These are phyloP conservation scores for Sphaerophoria rueppellii DNA, from an alignment of 2,888 invertebrate species.

Conservation along the genomic window DNA sequence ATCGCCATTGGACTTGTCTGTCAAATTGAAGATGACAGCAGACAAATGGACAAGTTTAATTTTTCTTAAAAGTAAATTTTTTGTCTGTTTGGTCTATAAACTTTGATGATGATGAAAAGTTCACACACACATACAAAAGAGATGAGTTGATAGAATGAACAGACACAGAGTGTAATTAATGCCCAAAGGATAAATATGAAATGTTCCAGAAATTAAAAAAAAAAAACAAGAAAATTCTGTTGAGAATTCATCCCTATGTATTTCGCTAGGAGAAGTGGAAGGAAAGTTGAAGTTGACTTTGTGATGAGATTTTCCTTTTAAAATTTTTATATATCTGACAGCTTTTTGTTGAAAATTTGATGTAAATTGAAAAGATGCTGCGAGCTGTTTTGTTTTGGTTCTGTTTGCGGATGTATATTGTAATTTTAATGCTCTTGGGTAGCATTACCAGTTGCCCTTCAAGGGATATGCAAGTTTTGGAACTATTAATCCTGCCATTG, in stretches of 20 bases:
- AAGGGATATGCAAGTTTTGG: neutral
- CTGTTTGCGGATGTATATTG: neutral
- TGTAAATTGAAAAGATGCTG: constrained; percentile 56
- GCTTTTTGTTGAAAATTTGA: constrained; percentile 52
- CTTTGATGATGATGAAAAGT: constrained; percentile 56
- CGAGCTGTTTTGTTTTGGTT: constrained; percentile 25
- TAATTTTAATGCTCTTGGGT: constrained; percentile 7
- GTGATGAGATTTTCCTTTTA: constrained; percentile 51
- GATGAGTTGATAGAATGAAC: constrained; percentile 49
- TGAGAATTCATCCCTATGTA: constrained; percentile 28
- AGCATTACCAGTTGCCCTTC: neutral
- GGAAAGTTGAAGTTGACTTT: constrained; percentile 42
- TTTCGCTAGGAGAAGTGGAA: no score
- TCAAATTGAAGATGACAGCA: constrained; percentile 72
- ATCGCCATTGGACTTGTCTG: constrained; percentile 71
- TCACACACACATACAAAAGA: constrained; percentile 41
- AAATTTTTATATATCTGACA: constrained; percentile 51
- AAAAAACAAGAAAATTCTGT: constrained; percentile 45
- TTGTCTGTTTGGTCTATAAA: neutral
- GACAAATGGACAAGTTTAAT: constrained; percentile 72
- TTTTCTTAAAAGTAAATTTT: constrained; percentile 25
- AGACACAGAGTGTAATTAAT: constrained; percentile 72
- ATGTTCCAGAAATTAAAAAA: constrained; percentile 14
- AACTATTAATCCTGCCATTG: neutral
- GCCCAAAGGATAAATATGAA: constrained; percentile 61